phyloP scores from a whole-genome alignment of 1,140 invertebrate species.

The Scaptomyza hsui region DNA sequence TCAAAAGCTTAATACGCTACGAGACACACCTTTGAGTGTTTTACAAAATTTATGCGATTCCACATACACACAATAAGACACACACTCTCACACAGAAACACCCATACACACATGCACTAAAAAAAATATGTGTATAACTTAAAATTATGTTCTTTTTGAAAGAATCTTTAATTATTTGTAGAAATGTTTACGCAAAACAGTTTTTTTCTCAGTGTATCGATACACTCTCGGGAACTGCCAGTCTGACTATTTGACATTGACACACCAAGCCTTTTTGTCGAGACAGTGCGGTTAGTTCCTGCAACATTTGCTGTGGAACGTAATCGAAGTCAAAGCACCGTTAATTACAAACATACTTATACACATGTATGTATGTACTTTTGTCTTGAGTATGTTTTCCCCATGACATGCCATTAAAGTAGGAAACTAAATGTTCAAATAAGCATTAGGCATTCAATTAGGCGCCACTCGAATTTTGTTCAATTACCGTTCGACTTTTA shows the following conservation, averaged over 20 bases:
- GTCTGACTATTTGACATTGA: slow-evolving; percentile 50
- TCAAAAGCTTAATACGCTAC: slow-evolving; percentile 8
- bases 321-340: background rate
- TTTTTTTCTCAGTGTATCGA: background rate
- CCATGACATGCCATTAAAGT: background rate
- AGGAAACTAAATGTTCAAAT: slow-evolving; percentile 5
- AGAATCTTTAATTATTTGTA: too few species aligned
- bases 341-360: slow-evolving; percentile 12
- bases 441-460: slow-evolving; percentile 37
- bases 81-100: slow-evolving; percentile 6
- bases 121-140: background rate
- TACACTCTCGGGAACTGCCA: slow-evolving; percentile 17
- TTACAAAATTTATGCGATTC: slow-evolving; percentile 41
- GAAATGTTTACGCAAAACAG: too few species aligned
- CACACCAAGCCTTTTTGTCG: slow-evolving; percentile 50
- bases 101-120: background rate
- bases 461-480: background rate
- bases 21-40: slow-evolving; percentile 38
- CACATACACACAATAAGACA: background rate
- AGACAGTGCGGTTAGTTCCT: too few species aligned
- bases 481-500: slow-evolving; percentile 1
- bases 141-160: too few species aligned
- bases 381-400: background rate
- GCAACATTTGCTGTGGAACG: too few species aligned
- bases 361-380: background rate